Percentiles rank a stretch among this genome's conserved stretches.
Evolutionary conservation across 2,113 vertebrate genomes (phyloP).

Genomic region (Pseudorhombus dupliciocellatus): DNA sequence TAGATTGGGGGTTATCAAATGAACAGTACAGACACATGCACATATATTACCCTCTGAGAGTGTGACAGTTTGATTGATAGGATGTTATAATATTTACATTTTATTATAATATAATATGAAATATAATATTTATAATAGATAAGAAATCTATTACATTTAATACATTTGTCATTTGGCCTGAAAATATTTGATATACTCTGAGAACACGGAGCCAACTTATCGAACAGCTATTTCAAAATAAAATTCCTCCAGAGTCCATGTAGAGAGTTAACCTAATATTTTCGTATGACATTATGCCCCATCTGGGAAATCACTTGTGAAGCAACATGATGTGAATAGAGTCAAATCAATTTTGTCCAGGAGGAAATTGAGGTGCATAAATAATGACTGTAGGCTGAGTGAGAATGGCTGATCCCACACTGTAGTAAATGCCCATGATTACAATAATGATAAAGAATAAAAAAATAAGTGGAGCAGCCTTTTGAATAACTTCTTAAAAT

Average conservation of each 20-base stretch:
- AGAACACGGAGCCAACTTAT: slow-evolving; percentile 27
- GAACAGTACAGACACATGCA: no score
- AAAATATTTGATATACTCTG: slow-evolving; percentile 30
- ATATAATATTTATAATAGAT: not conserved
- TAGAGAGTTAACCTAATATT: slow-evolving; percentile 55
- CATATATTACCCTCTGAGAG: no score
- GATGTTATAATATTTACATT: no score
- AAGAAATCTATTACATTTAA: slow-evolving; percentile 4
- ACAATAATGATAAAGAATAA: slow-evolving; percentile 34
- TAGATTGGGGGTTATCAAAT: no score
- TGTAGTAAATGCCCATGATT: slow-evolving; percentile 28
- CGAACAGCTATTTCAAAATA: slow-evolving; percentile 40
- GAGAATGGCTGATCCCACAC: not conserved
- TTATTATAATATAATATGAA: no score
- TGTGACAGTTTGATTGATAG: no score
- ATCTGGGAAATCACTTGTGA: slow-evolving; percentile 62
- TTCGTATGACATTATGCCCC: slow-evolving; percentile 59
- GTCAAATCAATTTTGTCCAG: slow-evolving; percentile 51
- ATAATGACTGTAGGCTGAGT: slow-evolving; percentile 32
- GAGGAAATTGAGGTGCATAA: slow-evolving; percentile 45
- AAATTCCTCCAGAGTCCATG: slow-evolving; percentile 41
- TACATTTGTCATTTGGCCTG: slow-evolving; percentile 10
- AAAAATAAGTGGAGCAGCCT: slow-evolving; percentile 29
- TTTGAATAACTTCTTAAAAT: slow-evolving; percentile 29
- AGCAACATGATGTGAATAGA: slow-evolving; percentile 47